These are phyloP conservation scores for Heliconius hortense DNA, from an alignment of 2,888 invertebrate species.

Conservation along the genomic window DNA sequence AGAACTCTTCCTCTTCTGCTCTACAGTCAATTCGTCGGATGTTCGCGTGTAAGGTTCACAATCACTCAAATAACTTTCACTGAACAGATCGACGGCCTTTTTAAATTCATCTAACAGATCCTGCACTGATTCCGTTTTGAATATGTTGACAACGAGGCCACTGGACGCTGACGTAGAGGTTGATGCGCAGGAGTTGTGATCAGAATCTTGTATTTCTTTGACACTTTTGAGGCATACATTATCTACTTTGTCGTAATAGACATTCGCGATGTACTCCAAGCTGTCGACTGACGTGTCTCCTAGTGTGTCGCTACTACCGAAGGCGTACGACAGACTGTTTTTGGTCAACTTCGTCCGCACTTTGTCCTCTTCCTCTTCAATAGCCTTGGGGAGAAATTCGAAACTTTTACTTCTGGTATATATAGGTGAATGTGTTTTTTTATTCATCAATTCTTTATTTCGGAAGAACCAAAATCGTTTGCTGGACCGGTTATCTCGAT, in stretches of 20 bases:
- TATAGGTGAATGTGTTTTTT: slow-evolving; percentile 53
- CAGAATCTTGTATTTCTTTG: slow-evolving; percentile 63
- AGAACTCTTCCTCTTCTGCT: slow-evolving; percentile 66
- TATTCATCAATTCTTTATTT: slow-evolving; percentile 63
- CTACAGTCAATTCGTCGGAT: slow-evolving; percentile 47
- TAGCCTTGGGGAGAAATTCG: slow-evolving; percentile 70
- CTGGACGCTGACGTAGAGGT: slow-evolving; percentile 67
- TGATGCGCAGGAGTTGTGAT: slow-evolving; percentile 62
- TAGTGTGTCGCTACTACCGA: slow-evolving; percentile 65
- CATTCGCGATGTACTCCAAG: slow-evolving; percentile 66
- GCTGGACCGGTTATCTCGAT: slow-evolving; percentile 61
- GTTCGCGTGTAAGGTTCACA: slow-evolving; percentile 72
- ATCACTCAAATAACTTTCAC: slow-evolving; percentile 73
- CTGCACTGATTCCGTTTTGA: slow-evolving; percentile 66
- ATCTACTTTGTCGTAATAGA: slow-evolving; percentile 66
- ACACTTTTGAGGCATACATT: slow-evolving; percentile 68
- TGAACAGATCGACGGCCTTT: slow-evolving; percentile 72
- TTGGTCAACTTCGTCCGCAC: slow-evolving; percentile 48
- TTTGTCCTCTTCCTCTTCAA: slow-evolving; percentile 56
- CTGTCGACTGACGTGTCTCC: slow-evolving; percentile 68
- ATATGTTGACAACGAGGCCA: slow-evolving; percentile 59
- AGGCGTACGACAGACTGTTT: slow-evolving; percentile 61
- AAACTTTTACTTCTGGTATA: slow-evolving; percentile 76
- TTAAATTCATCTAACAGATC: slow-evolving; percentile 70
- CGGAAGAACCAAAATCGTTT: slow-evolving; percentile 75